A percentile compares a stretch with the other conserved stretches of the same genome.
phyloP scores from a whole-genome alignment of 53 echinoderm and acorn worm species.

The Paracentrotus lividus region DNA sequence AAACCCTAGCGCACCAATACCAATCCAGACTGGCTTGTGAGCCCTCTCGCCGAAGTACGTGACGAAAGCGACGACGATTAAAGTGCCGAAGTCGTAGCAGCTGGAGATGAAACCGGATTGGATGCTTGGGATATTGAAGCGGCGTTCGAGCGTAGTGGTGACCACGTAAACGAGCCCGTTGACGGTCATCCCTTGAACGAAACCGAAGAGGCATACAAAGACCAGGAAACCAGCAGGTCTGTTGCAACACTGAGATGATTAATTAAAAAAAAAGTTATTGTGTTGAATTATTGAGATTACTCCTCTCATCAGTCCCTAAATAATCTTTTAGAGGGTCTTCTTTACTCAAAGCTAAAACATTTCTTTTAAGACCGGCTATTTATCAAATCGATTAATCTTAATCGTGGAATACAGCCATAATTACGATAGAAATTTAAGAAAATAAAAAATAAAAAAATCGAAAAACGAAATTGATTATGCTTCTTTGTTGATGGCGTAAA shows the following conservation, averaged over 20 bases:
- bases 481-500: too few species aligned
- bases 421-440: too few species aligned
- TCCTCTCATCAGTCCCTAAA: too few species aligned
- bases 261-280: not conserved
- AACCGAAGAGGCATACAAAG: constrained; percentile 84
- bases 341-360: too few species aligned
- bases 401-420: too few species aligned
- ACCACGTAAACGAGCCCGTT: constrained; percentile 96
- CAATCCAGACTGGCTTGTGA: constrained; percentile 93
- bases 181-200: constrained; percentile 93
- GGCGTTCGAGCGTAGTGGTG: constrained; percentile 90
- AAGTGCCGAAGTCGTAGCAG: constrained; percentile 93
- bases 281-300: not conserved
- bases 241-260: constrained; percentile 74
- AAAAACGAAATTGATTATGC: too few species aligned
- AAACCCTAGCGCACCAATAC: constrained; percentile 85
- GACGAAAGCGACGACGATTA: constrained; percentile 88
- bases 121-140: constrained; percentile 91
- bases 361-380: too few species aligned
- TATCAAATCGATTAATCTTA: too few species aligned
- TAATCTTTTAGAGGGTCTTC: too few species aligned
- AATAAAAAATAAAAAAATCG: too few species aligned
- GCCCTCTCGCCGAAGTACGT: constrained; percentile 94
- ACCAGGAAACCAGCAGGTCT: constrained; percentile 83
- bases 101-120: constrained; percentile 92